Base-by-base conservation (phyloP, 64 coral and sea anemone species). In the Stichodactyla helianthus region DNA sequence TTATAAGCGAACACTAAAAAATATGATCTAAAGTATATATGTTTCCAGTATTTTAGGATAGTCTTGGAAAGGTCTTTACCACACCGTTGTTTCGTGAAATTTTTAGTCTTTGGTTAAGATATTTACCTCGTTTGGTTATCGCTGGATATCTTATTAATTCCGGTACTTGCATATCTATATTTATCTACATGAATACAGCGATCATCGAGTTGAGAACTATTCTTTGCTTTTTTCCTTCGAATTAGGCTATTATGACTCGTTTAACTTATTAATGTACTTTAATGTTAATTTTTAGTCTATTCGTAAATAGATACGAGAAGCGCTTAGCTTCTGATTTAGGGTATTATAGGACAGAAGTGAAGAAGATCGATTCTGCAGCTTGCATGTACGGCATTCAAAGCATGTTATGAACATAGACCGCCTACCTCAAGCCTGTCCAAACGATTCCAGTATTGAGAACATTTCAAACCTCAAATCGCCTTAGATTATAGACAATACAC, bases 61-160 rank as follows among this genome's bases (percentile, higher is more conserved):
- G 8, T 28, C 10, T 13, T 27, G 25, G n/a, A 23, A 74, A 23
- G 8, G 8, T 10, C 25, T 31, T 28, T 26, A 26, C 10, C 19
- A 5, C 62, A 11, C 0, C 12, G 25, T 74, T 74, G 23, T 10
- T 74, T 10, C 23, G 5, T 15, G 25, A 74, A 10, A 27, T 12
- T 74, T 17, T n/a, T 27, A 27, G n/a, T 74, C 5, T 74, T 31
- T 74, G 12, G 26, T 74, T 10, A 4, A 28, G 5, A 74, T 28
- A 26, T n/a, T 74, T 44, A 44, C 35, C 35, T 44, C 35, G 35
- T 8, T 12, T 74, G 68, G 68, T 74, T 74, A 74, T 74, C 68
- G 12, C 25, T 74, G n/a, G 25, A 74, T 10, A 74, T 74, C 68
- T 74, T 74, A 74, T 74, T 74, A 71, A 74, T 74, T 74, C 68